Percentiles rank a stretch among this genome's conserved stretches.
Conservation (phyloP, 2,888 invertebrate species). For the Chymomyza procnemis region DNA sequence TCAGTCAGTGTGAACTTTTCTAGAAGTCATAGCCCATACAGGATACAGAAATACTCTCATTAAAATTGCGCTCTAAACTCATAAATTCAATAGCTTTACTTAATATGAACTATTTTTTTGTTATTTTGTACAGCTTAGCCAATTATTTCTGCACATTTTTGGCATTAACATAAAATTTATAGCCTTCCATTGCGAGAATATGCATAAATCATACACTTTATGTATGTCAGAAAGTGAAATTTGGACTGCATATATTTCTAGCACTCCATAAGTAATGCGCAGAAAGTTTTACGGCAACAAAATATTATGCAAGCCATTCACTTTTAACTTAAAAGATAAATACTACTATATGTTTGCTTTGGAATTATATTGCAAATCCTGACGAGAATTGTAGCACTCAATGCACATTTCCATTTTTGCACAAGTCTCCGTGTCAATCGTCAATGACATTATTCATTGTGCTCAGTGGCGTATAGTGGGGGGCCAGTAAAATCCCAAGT, state of each 20-base stretch:
- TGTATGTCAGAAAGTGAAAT: neutral
- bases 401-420: constrained; percentile 26
- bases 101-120: too few species aligned
- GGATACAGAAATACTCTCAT: too few species aligned
- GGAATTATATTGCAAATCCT: neutral
- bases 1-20: too few species aligned
- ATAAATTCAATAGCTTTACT: too few species aligned
- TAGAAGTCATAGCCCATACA: too few species aligned
- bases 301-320: neutral
- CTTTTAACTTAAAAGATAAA: neutral
- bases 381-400: neutral
- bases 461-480: too few species aligned
- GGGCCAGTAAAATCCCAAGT: neutral
- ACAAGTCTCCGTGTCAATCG: constrained; percentile 42
- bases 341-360: neutral
- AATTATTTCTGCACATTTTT: neutral
- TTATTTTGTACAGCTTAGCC: neutral
- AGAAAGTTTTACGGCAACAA: neutral
- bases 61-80: too few species aligned
- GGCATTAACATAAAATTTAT: neutral
- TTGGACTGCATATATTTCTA: neutral
- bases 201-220: neutral
- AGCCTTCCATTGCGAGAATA: neutral
- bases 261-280: neutral
- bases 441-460: constrained; percentile 20